A percentile compares a stretch with the other conserved stretches of the same genome.
These are phyloP conservation scores for Halcyon leucocephala DNA, from an alignment of 2,797 vertebrate species.

Conservation along the genomic window DNA sequence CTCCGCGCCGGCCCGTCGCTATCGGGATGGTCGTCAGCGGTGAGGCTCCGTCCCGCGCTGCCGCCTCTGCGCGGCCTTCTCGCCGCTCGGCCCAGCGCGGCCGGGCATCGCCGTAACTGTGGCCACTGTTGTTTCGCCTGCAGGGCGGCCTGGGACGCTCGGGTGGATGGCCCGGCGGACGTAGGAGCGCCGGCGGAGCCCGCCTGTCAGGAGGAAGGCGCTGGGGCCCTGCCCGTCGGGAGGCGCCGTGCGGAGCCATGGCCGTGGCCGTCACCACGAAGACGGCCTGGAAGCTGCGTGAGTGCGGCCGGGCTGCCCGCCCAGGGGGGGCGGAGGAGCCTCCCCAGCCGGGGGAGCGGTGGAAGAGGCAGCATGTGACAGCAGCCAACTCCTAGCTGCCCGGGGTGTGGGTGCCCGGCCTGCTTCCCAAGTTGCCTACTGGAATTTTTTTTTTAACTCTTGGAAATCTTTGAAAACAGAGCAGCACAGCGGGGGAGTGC, in stretches of 20 bases:
- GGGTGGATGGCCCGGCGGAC: neutral
- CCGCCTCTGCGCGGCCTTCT: neutral
- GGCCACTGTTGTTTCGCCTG: neutral
- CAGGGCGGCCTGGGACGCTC: neutral
- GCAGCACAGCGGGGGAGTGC: rapidly evolving
- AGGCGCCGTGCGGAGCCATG: conserved; percentile 72
- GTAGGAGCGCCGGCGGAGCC: conserved; percentile 25
- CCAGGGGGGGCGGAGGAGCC: neutral
- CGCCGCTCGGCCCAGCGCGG: neutral
- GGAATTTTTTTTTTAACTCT: neutral
- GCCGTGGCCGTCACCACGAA: conserved; percentile 86
- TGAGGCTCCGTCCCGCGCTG: neutral
- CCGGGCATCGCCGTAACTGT: neutral
- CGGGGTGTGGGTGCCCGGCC: neutral
- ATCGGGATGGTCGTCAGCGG: neutral
- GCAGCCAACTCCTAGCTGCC: neutral
- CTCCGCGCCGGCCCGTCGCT: neutral
- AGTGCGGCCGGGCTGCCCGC: conserved; percentile 71
- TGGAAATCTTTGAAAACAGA: neutral
- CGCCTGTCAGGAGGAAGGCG: neutral
- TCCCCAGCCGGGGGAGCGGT: neutral
- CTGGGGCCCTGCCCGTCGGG: neutral
- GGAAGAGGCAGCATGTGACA: neutral
- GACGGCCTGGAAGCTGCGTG: conserved; percentile 92
- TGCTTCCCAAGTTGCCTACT: neutral